These are phyloP conservation scores for Eupithecia inturbata DNA, from an alignment of 2,888 invertebrate species.

Conservation along the genomic window DNA sequence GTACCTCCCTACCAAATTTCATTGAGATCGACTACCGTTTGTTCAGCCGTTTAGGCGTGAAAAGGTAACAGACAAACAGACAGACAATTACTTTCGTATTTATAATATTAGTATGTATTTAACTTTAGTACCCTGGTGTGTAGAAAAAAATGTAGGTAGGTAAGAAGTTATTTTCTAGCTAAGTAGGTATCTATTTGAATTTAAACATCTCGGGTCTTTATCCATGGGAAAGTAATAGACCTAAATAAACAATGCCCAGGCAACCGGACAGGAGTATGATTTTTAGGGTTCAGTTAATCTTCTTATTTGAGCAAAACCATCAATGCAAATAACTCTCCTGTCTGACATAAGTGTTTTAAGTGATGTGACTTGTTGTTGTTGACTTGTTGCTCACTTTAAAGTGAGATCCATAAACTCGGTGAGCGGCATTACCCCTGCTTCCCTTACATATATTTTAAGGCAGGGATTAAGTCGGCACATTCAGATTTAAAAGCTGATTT, in stretches of 20 bases:
- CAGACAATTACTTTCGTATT: no score
- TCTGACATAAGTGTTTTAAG: background rate
- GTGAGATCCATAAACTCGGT: no score
- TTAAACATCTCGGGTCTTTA: background rate
- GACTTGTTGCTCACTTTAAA: no score
- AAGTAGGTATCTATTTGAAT: background rate
- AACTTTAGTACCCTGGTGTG: no score
- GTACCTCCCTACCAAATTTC: no score
- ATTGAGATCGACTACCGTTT: no score
- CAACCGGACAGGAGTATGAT: background rate
- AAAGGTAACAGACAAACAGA: no score
- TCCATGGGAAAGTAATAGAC: slow-evolving; percentile 1
- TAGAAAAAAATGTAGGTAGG: background rate
- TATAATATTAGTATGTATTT: no score
- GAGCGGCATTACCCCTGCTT: no score
- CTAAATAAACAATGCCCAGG: background rate
- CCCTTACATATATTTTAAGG: no score
- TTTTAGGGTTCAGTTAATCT: background rate
- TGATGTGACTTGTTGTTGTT: background rate
- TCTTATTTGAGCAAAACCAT: background rate
- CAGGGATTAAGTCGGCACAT: no score
- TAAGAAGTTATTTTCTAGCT: background rate
- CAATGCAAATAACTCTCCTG: background rate
- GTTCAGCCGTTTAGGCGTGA: no score
- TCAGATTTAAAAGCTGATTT: background rate